Evolutionary conservation across 2,797 vertebrate genomes (phyloP).

Genomic region (Pipistrellus kuhlii): DNA sequence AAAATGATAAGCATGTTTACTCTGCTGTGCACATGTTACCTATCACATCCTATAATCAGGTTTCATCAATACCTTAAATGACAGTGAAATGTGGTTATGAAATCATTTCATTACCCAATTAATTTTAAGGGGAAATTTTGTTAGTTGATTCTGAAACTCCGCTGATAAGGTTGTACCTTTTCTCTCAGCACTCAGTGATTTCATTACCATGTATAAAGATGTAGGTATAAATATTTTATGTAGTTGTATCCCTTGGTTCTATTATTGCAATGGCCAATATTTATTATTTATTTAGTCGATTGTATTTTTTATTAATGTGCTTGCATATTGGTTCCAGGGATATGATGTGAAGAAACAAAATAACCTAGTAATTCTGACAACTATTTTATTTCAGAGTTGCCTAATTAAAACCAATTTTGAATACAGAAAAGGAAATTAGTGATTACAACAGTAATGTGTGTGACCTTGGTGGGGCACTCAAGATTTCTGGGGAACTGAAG

Average conservation of each 20-base stretch:
- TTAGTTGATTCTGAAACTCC: not conserved
- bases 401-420: slow-evolving; percentile 58
- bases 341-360: slow-evolving; percentile 18
- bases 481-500: not conserved
- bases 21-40: not conserved
- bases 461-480: not conserved
- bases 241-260: slow-evolving; percentile 19
- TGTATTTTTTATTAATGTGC: slow-evolving; percentile 18
- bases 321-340: not conserved
- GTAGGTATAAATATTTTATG: slow-evolving; percentile 61
- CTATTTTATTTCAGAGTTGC: slow-evolving; percentile 25
- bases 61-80: not conserved
- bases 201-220: slow-evolving; percentile 36
- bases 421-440: slow-evolving; percentile 46
- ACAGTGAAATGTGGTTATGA: not conserved
- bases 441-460: not conserved
- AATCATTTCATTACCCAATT: slow-evolving; percentile 34
- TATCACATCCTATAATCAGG: not conserved
- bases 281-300: slow-evolving; percentile 62
- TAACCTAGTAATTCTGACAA: slow-evolving; percentile 40
- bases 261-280: slow-evolving; percentile 9
- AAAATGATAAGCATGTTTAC: not conserved
- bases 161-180: not conserved
- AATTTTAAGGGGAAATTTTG: slow-evolving; percentile 34
- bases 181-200: slow-evolving; percentile 8